Conservation (phyloP, 2,113 vertebrate species). For the Pteruthius melanotis region DNA sequence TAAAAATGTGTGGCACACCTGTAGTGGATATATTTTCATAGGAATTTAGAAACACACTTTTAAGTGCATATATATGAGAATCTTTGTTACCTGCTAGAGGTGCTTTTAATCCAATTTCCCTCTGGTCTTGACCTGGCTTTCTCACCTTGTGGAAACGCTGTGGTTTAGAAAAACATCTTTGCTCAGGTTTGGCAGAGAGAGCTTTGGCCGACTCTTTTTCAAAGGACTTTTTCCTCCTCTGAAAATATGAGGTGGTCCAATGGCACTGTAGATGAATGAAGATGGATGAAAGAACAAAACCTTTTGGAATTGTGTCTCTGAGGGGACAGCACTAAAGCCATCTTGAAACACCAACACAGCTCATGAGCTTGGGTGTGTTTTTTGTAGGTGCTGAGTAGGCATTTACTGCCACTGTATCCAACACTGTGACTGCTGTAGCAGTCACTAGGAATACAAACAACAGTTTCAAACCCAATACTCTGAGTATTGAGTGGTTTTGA, state of each 20-base stretch:
- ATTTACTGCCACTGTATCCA: neutral
- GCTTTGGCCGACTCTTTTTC: neutral
- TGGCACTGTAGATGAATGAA: neutral
- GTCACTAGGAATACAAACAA: neutral
- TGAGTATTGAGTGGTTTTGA: neutral
- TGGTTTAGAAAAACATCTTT: neutral
- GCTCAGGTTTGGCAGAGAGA: neutral
- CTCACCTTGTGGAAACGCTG: neutral
- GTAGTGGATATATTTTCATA: neutral
- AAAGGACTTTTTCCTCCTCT: neutral
- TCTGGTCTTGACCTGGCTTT: neutral
- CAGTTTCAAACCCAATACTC: neutral
- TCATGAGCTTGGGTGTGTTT: neutral
- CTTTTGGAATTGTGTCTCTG: neutral
- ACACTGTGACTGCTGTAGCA: neutral
- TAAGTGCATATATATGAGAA: neutral
- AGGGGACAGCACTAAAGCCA: neutral
- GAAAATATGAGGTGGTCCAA: neutral
- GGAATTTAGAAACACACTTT: neutral
- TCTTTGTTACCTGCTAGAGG: neutral
- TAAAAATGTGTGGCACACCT: neutral
- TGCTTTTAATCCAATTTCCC: neutral
- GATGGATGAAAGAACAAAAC: neutral
- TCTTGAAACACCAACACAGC: neutral
- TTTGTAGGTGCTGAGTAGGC: neutral